phyloP scores from a whole-genome alignment of 2,888 invertebrate species.

The Eueremaeus valkanovi region DNA sequence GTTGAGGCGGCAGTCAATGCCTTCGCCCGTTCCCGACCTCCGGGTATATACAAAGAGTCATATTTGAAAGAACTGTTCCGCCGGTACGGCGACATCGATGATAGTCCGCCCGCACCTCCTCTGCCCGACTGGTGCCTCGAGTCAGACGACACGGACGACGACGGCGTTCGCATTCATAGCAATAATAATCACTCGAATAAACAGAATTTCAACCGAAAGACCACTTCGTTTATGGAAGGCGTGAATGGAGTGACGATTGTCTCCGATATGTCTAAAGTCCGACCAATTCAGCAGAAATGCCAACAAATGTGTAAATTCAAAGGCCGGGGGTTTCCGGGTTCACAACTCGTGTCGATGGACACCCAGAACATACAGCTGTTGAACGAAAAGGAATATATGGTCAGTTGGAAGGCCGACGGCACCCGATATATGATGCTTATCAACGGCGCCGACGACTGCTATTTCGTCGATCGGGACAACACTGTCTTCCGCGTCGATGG shows the following conservation, averaged over 20 bases:
- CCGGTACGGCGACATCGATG: slow-evolving; percentile 70
- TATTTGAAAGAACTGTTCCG: slow-evolving; percentile 82
- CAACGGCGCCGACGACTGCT: slow-evolving; percentile 75
- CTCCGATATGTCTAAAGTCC: slow-evolving; percentile 60
- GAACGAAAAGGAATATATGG: slow-evolving; percentile 77
- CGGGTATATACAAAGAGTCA: slow-evolving; percentile 96
- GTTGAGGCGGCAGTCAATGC: slow-evolving; percentile 75
- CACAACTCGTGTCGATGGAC: slow-evolving; percentile 97
- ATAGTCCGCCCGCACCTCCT: slow-evolving; percentile 65
- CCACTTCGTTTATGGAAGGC: slow-evolving; percentile 72
- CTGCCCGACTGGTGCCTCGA: slow-evolving; percentile 83
- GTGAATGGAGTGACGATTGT: slow-evolving; percentile 72
- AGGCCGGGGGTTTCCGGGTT: slow-evolving; percentile 81
- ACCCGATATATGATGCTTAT: slow-evolving; percentile 96
- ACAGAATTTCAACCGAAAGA: too few relatives aligned
- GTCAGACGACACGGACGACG: slow-evolving; percentile 32
- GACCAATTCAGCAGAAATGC: slow-evolving; percentile 67
- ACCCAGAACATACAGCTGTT: slow-evolving; percentile 69
- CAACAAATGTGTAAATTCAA: slow-evolving; percentile 78
- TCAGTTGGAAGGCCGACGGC: slow-evolving; percentile 99
- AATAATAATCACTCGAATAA: too few relatives aligned
- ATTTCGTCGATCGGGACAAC: slow-evolving; percentile 92
- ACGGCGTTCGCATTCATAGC: neutral
- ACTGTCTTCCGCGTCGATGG: slow-evolving; percentile 76
- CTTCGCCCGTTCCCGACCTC: slow-evolving; percentile 70